Percentiles rank a stretch among this genome's conserved stretches.
Conservation (phyloP, 2,113 vertebrate genomes). For the Zosterops borbonicus region DNA sequence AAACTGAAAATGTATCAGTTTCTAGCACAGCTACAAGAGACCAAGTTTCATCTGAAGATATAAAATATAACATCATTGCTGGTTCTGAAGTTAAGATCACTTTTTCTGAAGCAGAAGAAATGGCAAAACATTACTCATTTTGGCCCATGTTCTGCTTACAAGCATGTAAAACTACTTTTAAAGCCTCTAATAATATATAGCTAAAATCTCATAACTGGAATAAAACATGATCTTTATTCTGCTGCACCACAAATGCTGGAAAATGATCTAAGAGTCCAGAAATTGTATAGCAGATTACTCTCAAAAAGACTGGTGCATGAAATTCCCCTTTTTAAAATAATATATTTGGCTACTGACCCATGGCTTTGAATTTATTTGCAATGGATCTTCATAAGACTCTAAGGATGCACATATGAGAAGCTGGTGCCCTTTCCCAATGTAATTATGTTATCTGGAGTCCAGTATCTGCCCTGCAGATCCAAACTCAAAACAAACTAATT, state of each 20-base stretch:
- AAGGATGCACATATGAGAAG: not conserved
- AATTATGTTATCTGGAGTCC: not conserved
- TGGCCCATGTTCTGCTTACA: not conserved
- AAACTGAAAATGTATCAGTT: not conserved
- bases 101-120: conserved; percentile 15
- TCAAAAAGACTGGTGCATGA: not conserved
- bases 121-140: not conserved
- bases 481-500: conserved; percentile 3
- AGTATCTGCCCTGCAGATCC: not conserved
- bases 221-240: conserved; percentile 24
- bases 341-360: not conserved
- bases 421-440: not conserved
- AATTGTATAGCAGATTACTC: not conserved
- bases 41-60: not conserved
- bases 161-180: not conserved
- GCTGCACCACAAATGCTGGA: not conserved
- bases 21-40: not conserved
- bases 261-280: not conserved
- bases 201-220: not conserved
- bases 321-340: not conserved
- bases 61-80: not conserved
- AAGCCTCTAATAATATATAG: not conserved
- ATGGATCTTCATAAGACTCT: not conserved
- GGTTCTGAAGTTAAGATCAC: not conserved
- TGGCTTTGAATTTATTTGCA: not conserved